phyloP scores from a whole-genome alignment of 2,113 vertebrate species.

The Jacana jacana region DNA sequence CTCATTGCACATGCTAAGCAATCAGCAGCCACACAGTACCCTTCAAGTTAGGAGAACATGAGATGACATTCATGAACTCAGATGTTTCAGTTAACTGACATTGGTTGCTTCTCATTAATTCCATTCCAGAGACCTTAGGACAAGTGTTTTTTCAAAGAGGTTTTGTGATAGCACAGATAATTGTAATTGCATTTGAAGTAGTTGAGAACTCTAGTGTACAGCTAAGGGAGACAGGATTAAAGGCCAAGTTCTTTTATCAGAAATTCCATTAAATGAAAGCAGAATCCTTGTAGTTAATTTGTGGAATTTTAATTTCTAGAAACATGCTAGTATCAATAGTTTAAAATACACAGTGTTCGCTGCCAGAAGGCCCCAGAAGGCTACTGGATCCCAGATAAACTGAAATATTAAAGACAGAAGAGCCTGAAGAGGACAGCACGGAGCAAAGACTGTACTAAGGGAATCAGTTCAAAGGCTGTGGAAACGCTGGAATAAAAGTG shows the following conservation, averaged over 20 bases:
- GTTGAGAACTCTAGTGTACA: background rate
- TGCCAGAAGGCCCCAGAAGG: background rate
- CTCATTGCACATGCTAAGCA: background rate
- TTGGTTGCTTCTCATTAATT: background rate
- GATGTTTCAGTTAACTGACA: background rate
- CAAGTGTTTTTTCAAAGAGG: background rate
- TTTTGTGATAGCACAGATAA: conserved; percentile 23
- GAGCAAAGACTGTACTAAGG: background rate
- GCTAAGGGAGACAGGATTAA: conserved; percentile 40
- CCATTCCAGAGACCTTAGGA: background rate
- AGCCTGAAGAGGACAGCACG: background rate
- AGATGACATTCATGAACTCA: background rate
- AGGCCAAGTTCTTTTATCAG: conserved; percentile 23
- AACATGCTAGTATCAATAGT: background rate
- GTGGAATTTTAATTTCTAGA: conserved; percentile 33
- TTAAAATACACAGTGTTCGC: conserved; percentile 12
- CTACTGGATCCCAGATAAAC: conserved; percentile 13
- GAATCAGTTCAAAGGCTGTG: conserved; percentile 33
- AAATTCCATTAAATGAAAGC: conserved; percentile 21
- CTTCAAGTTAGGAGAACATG: background rate
- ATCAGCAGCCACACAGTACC: background rate
- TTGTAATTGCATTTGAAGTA: background rate
- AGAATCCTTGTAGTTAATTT: background rate
- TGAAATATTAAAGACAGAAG: conserved; percentile 43
- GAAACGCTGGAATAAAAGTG: conserved; percentile 3